These are phyloP conservation scores for Haliclona indistincta DNA, from an alignment of 37 sponge, comb jelly and placozoan species.

Conservation along the genomic window DNA sequence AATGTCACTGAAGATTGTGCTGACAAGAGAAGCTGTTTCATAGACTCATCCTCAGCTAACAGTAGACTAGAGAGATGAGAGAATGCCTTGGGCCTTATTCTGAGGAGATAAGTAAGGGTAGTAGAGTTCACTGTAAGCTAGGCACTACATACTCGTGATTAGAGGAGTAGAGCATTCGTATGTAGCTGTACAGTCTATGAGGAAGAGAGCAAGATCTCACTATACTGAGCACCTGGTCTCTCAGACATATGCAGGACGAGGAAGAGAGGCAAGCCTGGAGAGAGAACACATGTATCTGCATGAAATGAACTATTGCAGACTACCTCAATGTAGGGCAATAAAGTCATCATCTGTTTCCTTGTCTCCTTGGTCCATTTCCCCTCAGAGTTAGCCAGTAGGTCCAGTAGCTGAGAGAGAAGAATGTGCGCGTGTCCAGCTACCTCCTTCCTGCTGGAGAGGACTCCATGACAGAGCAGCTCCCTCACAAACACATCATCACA, in stretches of 20 bases:
- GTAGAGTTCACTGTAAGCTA: too few relatives aligned
- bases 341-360: background rate
- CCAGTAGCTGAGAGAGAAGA: background rate
- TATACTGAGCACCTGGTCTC: too few relatives aligned
- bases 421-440: background rate
- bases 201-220: too few relatives aligned
- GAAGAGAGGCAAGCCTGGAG: too few relatives aligned
- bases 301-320: background rate
- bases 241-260: too few relatives aligned
- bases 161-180: background rate
- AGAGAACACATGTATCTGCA: background rate
- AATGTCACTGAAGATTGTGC: too few relatives aligned
- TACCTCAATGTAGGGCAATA: constrained; percentile 50
- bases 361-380: background rate
- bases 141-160: background rate
- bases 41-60: too few relatives aligned
- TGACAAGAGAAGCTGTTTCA: too few relatives aligned
- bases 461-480: constrained; percentile 10
- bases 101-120: too few relatives aligned
- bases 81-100: too few relatives aligned
- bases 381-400: background rate
- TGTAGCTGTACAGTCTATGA: background rate
- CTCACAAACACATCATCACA: background rate
- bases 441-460: background rate
- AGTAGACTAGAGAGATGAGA: too few relatives aligned